A percentile compares a stretch with the other conserved stretches of the same genome.
Evolutionary conservation across 2,113 vertebrate genomes (phyloP).

Genomic region (Naja naja): DNA sequence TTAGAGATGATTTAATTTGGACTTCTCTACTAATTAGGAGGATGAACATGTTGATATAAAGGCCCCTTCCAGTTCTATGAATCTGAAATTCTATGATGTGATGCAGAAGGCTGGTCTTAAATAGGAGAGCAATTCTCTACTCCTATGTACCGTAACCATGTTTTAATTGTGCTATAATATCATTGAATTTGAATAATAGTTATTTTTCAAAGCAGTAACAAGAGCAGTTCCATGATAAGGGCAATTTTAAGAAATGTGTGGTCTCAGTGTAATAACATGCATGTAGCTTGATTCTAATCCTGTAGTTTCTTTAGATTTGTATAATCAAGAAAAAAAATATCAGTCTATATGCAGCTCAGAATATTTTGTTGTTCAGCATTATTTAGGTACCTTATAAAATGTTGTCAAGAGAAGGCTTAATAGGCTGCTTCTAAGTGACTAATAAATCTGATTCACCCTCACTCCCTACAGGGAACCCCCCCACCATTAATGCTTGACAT

Average conservation of each 20-base stretch:
- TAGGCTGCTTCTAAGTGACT: slow-evolving; percentile 67
- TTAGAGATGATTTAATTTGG: neutral
- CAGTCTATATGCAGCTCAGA: slow-evolving; percentile 33
- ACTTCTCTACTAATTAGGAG: neutral
- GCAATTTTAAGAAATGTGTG: slow-evolving; percentile 25
- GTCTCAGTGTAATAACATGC: slow-evolving; percentile 6
- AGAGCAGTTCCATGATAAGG: slow-evolving; percentile 20
- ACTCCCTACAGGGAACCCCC: slow-evolving; percentile 61
- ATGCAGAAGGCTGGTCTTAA: neutral
- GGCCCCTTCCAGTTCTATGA: neutral
- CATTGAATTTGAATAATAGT: neutral
- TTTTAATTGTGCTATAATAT: neutral
- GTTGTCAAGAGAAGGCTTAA: slow-evolving; percentile 59
- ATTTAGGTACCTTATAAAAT: slow-evolving; percentile 53
- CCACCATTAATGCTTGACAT: slow-evolving; percentile 71
- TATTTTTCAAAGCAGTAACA: neutral
- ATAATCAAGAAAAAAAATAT: slow-evolving; percentile 28
- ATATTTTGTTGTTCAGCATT: slow-evolving; percentile 33
- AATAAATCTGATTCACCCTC: slow-evolving; percentile 68
- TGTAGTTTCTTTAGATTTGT: slow-evolving; percentile 46
- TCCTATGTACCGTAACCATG: neutral
- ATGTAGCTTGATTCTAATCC: slow-evolving; percentile 23
- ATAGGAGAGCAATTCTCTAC: neutral
- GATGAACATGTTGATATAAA: neutral
- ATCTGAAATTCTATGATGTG: neutral